Base-by-base conservation (phyloP, 92 coral and sea anemone genomes). In the Metridium senile region DNA sequence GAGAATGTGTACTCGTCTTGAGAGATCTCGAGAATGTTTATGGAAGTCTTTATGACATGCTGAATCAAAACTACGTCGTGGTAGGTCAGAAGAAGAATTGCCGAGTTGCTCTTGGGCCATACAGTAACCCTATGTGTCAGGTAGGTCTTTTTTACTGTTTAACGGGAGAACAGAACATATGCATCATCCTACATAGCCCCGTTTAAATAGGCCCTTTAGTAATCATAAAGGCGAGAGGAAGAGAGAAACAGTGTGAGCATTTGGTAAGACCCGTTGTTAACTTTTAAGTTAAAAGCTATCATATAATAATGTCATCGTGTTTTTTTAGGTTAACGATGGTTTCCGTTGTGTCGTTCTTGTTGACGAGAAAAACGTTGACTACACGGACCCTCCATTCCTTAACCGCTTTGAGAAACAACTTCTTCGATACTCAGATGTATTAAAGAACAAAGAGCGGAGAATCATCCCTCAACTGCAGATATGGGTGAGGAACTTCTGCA, bases 401-500 rank as follows among this genome's bases (percentile, higher is more conserved):
- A 86, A 86, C 58, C 77, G 90, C 27, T 86, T 86, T 33, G 90
- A 86, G 72, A 86, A 86, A 34, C 90, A 86, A 63, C 33, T 81
- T 28, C 81, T 86, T 18, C 90, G 90, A 23, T 86, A 81, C 74
- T 26, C 69, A 33, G 90, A 85, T 53, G 90, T 81, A 26, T 56
- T 85, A 62, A 54, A 25, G 53, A 61, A 47, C 8, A n/a, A 33
- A 9, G 76, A 85, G 33, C 32, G 33, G 65, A 33, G 26, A 23
- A 49, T 69, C 27, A 49, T 80, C 33, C 11, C 1, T 31, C 56
- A 81, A 33, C 72, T 85, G 20, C 18, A 52, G 43, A 18, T 17
- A 8, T 85, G 90, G 90, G 73, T 62, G 53, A 19, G 18, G 9
- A 56, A 39, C 33, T 54, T 85, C 45, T 80, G 82, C 62, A 67